These are phyloP conservation scores for Nephrotoma appendiculata DNA, from an alignment of 2,888 invertebrate species.

Conservation along the genomic window DNA sequence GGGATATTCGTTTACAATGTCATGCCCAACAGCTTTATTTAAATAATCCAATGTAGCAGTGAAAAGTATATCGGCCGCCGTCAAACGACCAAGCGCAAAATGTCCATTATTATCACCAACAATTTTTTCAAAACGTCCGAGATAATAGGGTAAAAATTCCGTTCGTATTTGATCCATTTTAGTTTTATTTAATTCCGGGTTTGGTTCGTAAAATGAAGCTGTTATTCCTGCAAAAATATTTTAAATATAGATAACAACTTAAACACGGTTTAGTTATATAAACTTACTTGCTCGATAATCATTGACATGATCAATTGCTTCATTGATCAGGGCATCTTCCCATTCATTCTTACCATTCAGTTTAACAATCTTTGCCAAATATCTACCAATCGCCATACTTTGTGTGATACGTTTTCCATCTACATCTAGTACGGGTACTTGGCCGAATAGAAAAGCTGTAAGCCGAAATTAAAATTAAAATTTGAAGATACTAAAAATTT, in stretches of 20 bases:
- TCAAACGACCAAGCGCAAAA: background rate
- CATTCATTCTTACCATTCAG: slow-evolving; percentile 35
- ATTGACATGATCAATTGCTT: slow-evolving; percentile 35
- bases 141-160: background rate
- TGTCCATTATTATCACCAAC: background rate
- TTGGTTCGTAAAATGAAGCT: slow-evolving; percentile 6
- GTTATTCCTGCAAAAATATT: background rate
- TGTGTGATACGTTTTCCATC: slow-evolving; percentile 36
- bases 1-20: background rate
- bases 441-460: slow-evolving; percentile 9
- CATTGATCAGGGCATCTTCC: slow-evolving; percentile 38
- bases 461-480: background rate
- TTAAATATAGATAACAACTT: background rate
- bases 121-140: slow-evolving; percentile 5
- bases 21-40: background rate
- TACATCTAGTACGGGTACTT: slow-evolving; percentile 23
- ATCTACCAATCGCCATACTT: slow-evolving; percentile 36
- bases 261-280: background rate
- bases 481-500: background rate
- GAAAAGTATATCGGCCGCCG: background rate
- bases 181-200: slow-evolving; percentile 6
- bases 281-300: slow-evolving; percentile 36
- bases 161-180: background rate
- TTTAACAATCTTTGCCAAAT: slow-evolving; percentile 35
- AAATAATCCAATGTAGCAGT: background rate